Conservation (phyloP, 2,797 vertebrate species). For the Danio albolineatus region DNA sequence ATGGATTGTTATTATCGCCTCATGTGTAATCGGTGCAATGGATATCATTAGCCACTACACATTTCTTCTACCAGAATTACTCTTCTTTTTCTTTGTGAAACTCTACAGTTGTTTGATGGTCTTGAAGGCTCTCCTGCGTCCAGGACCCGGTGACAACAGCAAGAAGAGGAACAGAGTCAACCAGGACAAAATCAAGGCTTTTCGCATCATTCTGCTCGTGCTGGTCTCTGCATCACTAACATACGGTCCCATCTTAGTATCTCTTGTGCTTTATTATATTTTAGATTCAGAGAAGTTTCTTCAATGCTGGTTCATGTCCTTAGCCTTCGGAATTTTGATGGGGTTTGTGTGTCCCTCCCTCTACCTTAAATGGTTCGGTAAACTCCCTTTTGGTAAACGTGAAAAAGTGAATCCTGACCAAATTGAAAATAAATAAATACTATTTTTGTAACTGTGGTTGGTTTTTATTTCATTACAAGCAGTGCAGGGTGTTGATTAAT, state of each 20-base stretch:
- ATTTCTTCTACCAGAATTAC: background rate
- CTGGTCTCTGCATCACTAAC: background rate
- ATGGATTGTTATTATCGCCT: constrained; percentile 1
- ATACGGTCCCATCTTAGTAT: background rate
- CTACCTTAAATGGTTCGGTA: background rate
- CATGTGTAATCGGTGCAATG: background rate
- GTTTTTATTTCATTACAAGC: no score
- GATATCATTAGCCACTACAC: background rate
- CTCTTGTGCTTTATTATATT: constrained; percentile 8
- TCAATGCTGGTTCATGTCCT: background rate
- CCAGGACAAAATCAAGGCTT: constrained; percentile 24
- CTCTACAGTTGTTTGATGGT: constrained; percentile 14
- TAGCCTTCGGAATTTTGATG: background rate
- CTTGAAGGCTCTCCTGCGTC: background rate
- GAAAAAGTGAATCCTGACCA: no score
- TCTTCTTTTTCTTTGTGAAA: constrained; percentile 12
- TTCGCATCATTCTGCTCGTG: background rate
- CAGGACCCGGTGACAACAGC: background rate
- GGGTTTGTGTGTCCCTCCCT: background rate
- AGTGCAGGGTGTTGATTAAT: no score
- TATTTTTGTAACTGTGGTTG: no score
- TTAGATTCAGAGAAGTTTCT: background rate
- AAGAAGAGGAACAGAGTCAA: background rate
- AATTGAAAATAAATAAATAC: background rate
- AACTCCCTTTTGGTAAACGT: background rate